Evolutionary conservation across 2,113 vertebrate species (phyloP).

Genomic region (Eonycteris spelaea): DNA sequence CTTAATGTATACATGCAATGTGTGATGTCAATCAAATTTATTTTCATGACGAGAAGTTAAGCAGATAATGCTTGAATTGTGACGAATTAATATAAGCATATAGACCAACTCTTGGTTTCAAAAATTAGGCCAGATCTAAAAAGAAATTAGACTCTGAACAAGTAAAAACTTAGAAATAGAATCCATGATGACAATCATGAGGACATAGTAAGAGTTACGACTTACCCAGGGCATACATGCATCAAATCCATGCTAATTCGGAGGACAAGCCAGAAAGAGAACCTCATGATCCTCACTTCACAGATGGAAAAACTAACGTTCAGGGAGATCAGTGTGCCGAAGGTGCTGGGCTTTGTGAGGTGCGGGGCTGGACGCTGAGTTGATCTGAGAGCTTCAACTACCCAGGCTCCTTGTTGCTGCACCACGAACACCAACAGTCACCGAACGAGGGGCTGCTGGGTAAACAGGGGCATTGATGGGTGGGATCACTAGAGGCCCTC

Average conservation of each 20-base stretch:
- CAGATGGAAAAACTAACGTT: not conserved
- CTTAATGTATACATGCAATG: not conserved
- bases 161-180: constrained; percentile 25
- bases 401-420: not conserved
- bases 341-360: not conserved
- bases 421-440: not conserved
- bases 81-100: not conserved
- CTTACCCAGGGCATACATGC: not conserved
- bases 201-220: not conserved
- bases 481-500: not conserved
- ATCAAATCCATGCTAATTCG: not conserved
- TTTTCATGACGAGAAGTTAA: not conserved
- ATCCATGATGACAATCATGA: not conserved
- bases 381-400: not conserved
- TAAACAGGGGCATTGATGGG: not conserved
- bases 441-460: accelerated
- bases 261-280: not conserved
- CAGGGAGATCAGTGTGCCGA: not conserved
- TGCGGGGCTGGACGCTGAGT: not conserved
- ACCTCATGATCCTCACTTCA: not conserved
- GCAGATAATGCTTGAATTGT: not conserved
- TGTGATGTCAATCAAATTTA: not conserved
- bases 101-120: not conserved
- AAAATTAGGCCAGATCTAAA: not conserved
- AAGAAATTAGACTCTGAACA: not conserved